Base-by-base conservation (phyloP, 2,797 vertebrate species). In the Enteromius afrohamiltoni region DNA sequence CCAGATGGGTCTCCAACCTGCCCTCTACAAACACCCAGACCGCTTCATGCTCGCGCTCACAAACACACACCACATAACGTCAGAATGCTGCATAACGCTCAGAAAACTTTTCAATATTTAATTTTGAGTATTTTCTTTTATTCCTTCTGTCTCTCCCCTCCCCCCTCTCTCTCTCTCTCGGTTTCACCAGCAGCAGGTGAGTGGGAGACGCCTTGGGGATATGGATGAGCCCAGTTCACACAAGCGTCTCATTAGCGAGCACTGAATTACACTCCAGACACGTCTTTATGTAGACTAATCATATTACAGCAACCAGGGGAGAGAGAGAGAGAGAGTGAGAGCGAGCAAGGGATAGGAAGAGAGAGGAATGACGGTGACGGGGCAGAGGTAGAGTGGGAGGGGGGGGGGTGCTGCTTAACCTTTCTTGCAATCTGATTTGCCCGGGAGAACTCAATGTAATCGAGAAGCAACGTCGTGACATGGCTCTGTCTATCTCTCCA, bases 221-320 rank as follows among this genome's bases (percentile, higher is more conserved):
- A 85, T 75, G 84, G 86, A 89, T 83, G 86, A 87, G 86, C 86
- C 88, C 89, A 92, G 94, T 95, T 96, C 93, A 95, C 92, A 93
- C 94, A 93, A 93, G 91, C 79, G 91, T 92, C 94, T 95, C 96
- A 96, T 96, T 96, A 97, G 95, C 91, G 93, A 95, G 93, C 95
- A 94, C 93, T 93, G 88, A 95, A 96, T 95, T 95, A 96, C 93
- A 95, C 96, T 95, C 94, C 93, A 95, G 96, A 95, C 94, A 91
- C 90, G 88, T 94, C 95, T 95, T 95, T 94, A 95, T 95, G 93
- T 95, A 93, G 89, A 96, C 96, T 97, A 96, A 96, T 96, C 92
- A 91, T 93, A 92, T 96, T 92, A 95, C 88, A 94, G 93, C 93
- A 87, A 88, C 85, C 87, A 87, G 84, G 91, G 91, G 85, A 93